Evolutionary conservation across 1,140 invertebrate genomes (phyloP).

Genomic region (Drosophila ironensis): DNA sequence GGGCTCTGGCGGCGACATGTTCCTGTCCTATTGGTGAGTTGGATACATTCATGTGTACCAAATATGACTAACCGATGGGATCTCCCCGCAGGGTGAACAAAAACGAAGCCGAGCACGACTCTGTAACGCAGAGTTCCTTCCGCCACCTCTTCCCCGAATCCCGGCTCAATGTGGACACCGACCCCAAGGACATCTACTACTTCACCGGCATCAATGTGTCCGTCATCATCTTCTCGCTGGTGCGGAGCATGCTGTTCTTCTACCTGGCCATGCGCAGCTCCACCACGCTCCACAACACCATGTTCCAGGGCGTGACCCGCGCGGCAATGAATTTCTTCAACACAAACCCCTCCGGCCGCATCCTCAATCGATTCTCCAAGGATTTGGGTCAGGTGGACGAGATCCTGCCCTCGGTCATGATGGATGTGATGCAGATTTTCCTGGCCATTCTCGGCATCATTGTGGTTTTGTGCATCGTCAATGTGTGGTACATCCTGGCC

Average conservation of each 20-base stretch:
- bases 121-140: slow-evolving; percentile 46
- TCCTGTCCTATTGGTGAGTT: slow-evolving; percentile 86
- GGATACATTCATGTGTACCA: not conserved
- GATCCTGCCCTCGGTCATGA: slow-evolving; percentile 88
- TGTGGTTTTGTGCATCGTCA: slow-evolving; percentile 88
- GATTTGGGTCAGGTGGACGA: slow-evolving; percentile 94
- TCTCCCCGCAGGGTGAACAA: slow-evolving; percentile 81
- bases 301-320: slow-evolving; percentile 89
- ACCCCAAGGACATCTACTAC: slow-evolving; percentile 74
- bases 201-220: slow-evolving; percentile 85
- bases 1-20: slow-evolving; percentile 87
- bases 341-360: slow-evolving; percentile 88
- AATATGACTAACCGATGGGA: too few species aligned
- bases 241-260: slow-evolving; percentile 86
- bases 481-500: slow-evolving; percentile 89
- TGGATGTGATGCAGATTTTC: slow-evolving; percentile 89
- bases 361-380: slow-evolving; percentile 91
- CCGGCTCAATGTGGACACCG: slow-evolving; percentile 62
- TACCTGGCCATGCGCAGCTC: slow-evolving; percentile 88
- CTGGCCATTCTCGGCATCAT: slow-evolving; percentile 89
- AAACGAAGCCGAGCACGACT: slow-evolving; percentile 42
- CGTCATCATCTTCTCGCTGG: slow-evolving; percentile 84
- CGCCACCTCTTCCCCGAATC: slow-evolving; percentile 46
- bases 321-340: slow-evolving; percentile 93
- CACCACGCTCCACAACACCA: slow-evolving; percentile 88